Evolutionary conservation across 1,140 invertebrate species (phyloP), one percentile per base, ranked within the genome.

Genomic region (Bombyx mandarina): DNA sequence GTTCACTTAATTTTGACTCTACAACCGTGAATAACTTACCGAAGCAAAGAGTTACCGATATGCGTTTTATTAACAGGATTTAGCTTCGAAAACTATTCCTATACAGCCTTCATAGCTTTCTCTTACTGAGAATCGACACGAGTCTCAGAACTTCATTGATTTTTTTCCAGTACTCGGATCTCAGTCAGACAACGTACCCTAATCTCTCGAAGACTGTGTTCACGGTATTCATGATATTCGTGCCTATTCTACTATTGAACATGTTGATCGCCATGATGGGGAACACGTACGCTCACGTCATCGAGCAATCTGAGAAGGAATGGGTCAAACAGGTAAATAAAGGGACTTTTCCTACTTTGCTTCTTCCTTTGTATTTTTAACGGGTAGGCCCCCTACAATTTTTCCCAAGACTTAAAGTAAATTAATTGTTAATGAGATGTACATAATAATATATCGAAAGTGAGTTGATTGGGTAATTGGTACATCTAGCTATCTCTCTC

Each of bases 241-340:
- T 99, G 57, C 98, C 98, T 0, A 98, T 99, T 71, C 88, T 99
- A 12, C 88, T 99, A 65, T 90, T 99, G 5, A 99, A 99, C 91
- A 96, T 99, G 96, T 91, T 99, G 73, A 99, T 99, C 66, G 98
- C 98, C 60, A 99, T 99, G 97, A 99, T 99, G 97, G 97, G 96
- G 9, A 99, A 99, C 81, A 99, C 97, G 0, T 99, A 99, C 77
- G 97, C 98, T 4, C 95, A 98, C 67, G 96, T 99, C 52, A 99
- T 99, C 60, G 95, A 97, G 78, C 96, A 98, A 79, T 99, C 97
- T 51, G 98, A 99, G 83, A 99, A 99, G 82, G 98, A 99, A 83
- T 99, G 96, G 95, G 94, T 98, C 78, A 98, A 99, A 88, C 98
- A 98, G 91, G 96, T 26, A 7, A 52, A 1, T 35, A 35, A 1